Evolutionary conservation across 2,888 invertebrate genomes (phyloP).

Genomic region (Tridacna gigas): DNA sequence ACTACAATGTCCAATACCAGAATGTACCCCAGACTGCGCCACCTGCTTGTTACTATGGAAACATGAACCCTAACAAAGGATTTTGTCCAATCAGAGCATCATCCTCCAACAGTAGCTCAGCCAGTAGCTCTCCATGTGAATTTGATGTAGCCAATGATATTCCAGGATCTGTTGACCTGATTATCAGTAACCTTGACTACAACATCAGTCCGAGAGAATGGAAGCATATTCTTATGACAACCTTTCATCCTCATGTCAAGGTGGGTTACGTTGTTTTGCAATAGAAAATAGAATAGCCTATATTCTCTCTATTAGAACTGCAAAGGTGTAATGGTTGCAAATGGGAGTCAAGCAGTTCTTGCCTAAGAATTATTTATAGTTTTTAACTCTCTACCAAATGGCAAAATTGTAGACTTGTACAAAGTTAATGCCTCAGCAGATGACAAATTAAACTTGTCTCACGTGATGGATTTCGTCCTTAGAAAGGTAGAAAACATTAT

Average conservation of each 20-base stretch:
- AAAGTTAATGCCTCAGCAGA: too few species aligned
- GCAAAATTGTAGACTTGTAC: too few species aligned
- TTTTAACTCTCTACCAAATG: too few species aligned
- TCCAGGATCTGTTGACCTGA: slow-evolving; percentile 77
- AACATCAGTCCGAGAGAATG: slow-evolving; percentile 89
- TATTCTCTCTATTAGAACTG: too few species aligned
- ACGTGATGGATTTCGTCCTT: too few species aligned
- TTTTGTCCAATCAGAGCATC: slow-evolving; percentile 49
- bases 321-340: too few species aligned
- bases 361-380: too few species aligned
- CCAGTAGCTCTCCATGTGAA: slow-evolving; percentile 48
- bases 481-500: neutral
- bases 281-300: too few species aligned
- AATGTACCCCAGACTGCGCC: slow-evolving; percentile 35
- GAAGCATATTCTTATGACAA: slow-evolving; percentile 88
- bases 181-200: slow-evolving; percentile 90
- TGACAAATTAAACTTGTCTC: too few species aligned
- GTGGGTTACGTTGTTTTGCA: slow-evolving; percentile 85
- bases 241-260: slow-evolving; percentile 89
- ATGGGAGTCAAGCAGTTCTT: too few species aligned
- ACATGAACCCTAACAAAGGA: slow-evolving; percentile 51
- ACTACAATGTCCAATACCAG: slow-evolving; percentile 6
- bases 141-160: slow-evolving; percentile 41
- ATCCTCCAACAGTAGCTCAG: slow-evolving; percentile 43
- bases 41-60: slow-evolving; percentile 43